These are phyloP conservation scores for Parasteatoda lunata DNA, from an alignment of 2,888 invertebrate species.

Conservation along the genomic window DNA sequence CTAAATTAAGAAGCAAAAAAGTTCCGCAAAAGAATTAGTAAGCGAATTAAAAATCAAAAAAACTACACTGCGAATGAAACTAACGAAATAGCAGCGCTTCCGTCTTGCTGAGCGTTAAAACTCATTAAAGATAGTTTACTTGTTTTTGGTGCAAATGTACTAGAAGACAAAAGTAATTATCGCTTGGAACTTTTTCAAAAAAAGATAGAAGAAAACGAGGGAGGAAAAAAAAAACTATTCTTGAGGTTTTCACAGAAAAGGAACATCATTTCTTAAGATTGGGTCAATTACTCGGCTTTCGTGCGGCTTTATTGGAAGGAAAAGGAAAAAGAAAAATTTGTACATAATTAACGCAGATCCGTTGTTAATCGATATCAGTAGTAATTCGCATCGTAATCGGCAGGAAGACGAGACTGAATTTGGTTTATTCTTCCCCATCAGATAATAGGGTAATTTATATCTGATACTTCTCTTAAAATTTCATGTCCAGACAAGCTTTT, in stretches of 20 bases:
- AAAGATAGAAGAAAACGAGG: slow-evolving; percentile 9
- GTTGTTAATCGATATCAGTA: not conserved
- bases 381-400: not conserved
- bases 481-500: too few relatives aligned
- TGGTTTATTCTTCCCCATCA: too few relatives aligned
- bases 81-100: not conserved
- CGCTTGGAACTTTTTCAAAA: not conserved
- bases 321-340: not conserved
- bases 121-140: slow-evolving; percentile 44
- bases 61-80: not conserved
- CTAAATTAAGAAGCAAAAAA: slow-evolving; percentile 66
- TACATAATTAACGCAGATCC: not conserved
- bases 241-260: slow-evolving; percentile 16
- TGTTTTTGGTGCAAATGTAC: slow-evolving; percentile 51
- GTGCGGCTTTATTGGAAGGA: not conserved
- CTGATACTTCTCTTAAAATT: too few relatives aligned
- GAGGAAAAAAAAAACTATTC: not conserved
- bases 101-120: slow-evolving; percentile 35
- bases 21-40: slow-evolving; percentile 9
- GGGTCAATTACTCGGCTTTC: slow-evolving; percentile 14
- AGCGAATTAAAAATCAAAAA: slow-evolving; percentile 4
- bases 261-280: slow-evolving; percentile 23
- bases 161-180: slow-evolving; percentile 60
- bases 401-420: not conserved
- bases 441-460: too few relatives aligned